A percentile compares a stretch with the other conserved stretches of the same genome.
Evolutionary conservation across 2,113 vertebrate species (phyloP).

Genomic region (Petaurus breviceps): DNA sequence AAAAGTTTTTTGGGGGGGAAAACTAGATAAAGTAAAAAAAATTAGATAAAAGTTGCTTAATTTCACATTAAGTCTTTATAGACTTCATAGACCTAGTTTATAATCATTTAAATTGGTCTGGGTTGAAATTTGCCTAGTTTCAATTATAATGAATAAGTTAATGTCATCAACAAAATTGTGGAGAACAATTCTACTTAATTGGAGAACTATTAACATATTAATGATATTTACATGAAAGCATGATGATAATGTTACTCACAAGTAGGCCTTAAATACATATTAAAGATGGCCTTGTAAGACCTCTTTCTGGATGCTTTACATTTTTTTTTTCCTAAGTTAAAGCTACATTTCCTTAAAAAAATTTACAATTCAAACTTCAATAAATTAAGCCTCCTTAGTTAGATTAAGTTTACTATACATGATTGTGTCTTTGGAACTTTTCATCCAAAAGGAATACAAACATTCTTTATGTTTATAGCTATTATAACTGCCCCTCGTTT

Average conservation of each 20-base stretch:
- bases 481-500: not conserved
- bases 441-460: not conserved
- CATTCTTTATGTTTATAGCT: not conserved
- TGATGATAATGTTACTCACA: not conserved
- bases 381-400: not conserved
- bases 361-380: not conserved
- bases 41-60: not conserved
- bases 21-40: no score
- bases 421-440: not conserved
- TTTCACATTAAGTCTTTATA: not conserved
- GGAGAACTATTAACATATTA: not conserved
- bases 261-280: not conserved
- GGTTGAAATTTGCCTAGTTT: not conserved
- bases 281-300: not conserved
- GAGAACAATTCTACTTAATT: not conserved
- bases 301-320: not conserved
- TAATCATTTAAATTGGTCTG: not conserved
- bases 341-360: not conserved
- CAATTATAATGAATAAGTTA: not conserved
- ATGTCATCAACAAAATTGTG: not conserved
- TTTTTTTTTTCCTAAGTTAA: not conserved
- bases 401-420: not conserved
- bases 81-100: not conserved
- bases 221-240: not conserved
- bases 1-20: not conserved